Evolutionary conservation across 2,888 invertebrate genomes (phyloP).

Genomic region (Epinotia nisella): DNA sequence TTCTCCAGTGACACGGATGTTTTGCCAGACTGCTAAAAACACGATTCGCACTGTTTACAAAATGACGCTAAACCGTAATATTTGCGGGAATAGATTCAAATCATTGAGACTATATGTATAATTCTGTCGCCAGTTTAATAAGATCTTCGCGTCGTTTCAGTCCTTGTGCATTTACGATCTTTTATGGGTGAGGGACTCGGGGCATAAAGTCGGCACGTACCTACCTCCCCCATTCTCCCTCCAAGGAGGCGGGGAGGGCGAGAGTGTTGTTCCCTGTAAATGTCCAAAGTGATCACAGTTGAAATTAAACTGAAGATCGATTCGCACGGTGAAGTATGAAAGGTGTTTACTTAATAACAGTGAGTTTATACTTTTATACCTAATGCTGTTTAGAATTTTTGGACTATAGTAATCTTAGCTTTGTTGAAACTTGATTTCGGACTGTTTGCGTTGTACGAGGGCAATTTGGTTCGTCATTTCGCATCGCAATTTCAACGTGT

Average conservation of each 20-base stretch:
- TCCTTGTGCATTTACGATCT: conserved; percentile 26
- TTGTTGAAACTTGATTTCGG: background rate
- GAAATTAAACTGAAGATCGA: conserved; percentile 41
- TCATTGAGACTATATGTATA: conserved; percentile 1
- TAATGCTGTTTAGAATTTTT: background rate
- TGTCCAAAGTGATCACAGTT: conserved; percentile 72
- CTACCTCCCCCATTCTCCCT: background rate
- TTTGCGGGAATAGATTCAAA: conserved; percentile 22
- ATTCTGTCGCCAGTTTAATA: background rate
- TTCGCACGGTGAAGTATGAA: conserved; percentile 48
- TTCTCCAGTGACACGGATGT: no score
- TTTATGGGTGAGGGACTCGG: conserved; percentile 1
- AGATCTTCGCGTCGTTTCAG: conserved; percentile 3
- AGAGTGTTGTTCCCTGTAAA: conserved; percentile 79
- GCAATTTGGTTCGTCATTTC: background rate
- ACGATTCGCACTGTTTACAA: background rate
- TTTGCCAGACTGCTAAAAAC: background rate
- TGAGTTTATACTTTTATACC: no score
- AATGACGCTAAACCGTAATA: conserved; percentile 19
- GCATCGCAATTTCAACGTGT: no score
- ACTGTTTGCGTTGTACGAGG: background rate
- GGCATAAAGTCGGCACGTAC: conserved; percentile 19
- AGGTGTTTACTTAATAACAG: conserved; percentile 23
- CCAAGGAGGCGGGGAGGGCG: conserved; percentile 45
- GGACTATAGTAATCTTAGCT: background rate